Base-by-base conservation (phyloP, 2,797 vertebrate species). In the Myotis findleyi region DNA sequence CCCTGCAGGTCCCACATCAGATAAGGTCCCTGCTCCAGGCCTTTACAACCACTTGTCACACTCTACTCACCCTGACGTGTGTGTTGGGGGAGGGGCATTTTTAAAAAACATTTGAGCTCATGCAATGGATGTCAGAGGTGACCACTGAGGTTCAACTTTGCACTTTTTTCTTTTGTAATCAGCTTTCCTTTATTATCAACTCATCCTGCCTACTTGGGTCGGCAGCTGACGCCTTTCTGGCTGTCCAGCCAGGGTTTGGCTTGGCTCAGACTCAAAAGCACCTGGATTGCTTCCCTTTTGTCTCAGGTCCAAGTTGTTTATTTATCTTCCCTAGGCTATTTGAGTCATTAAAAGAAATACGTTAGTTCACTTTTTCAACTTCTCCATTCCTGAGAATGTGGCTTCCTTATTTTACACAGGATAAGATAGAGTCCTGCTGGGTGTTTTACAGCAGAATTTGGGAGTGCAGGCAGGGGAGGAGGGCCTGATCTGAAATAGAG, bases 281-380 rank as follows among this genome's bases (percentile, higher is more conserved):
- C 88, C 91, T 79, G 69, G 62, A 84, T 53, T 6, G 44, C 57
- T 44, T 93, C 66, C n/a, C 25, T 69, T 95, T 86, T 93, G 93
- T 92, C 89, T 79, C 64, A 0, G 57, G 13, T 91, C 83, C 86
- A 87, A 86, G 53, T 12, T 86, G 91, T 66, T 92, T 96, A 89
- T 95, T 97, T 89, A 79, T 73, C 75, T 96, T 94, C 91, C 86
- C 82, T 72, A 41, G 82, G 55, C 92, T 89, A 87, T 89, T 18
- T 51, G 84, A 88, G 73, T 91, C 92, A 85, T 69, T 94, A 81
- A 96, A 89, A 87, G 55, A 94, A 79, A 89, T 47, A 27, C 69
- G 57, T 87, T 82, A 12, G 81, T 87, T 97, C 87, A 77, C 38
- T 75, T 95, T 89, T 79, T 72, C 64, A 51, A 80, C 64, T 90